phyloP scores from a whole-genome alignment of 2,888 invertebrate genomes.

The Eledone cirrhosa region DNA sequence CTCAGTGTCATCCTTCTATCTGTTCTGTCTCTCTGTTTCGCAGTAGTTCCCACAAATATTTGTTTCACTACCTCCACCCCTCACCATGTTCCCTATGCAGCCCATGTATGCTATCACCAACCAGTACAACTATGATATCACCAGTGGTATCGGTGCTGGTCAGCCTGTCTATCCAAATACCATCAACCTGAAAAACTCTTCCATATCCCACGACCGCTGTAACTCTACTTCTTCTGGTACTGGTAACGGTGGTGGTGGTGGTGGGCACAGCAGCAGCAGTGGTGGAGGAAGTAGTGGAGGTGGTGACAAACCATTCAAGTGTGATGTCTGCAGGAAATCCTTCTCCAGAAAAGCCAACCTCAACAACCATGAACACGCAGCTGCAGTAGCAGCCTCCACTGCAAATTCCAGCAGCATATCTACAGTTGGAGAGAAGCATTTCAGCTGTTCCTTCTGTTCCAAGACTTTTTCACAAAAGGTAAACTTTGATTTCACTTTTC shows the following conservation, averaged over 20 bases:
- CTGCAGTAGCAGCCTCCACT: no score
- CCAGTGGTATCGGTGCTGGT: not conserved
- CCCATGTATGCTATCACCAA: constrained; percentile 10
- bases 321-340: not conserved
- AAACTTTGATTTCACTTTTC: not conserved
- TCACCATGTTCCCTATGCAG: constrained; percentile 11
- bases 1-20: no score
- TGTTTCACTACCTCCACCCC: no score
- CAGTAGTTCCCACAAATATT: no score
- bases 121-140: constrained; percentile 1
- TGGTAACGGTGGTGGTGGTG: not conserved
- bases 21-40: no score
- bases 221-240: not conserved
- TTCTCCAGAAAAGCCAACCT: constrained; percentile 5
- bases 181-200: constrained; percentile 10
- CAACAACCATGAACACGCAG: not conserved
- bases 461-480: constrained; percentile 24
- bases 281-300: not conserved
- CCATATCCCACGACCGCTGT: not conserved
- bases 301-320: constrained; percentile 19
- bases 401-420: not conserved
- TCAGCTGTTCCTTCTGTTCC: constrained; percentile 8
- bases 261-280: not conserved
- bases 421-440: constrained; percentile 3
- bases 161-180: constrained; percentile 22